Base-by-base conservation (phyloP, 2,113 vertebrate species). In the Synchiropus splendidus region DNA sequence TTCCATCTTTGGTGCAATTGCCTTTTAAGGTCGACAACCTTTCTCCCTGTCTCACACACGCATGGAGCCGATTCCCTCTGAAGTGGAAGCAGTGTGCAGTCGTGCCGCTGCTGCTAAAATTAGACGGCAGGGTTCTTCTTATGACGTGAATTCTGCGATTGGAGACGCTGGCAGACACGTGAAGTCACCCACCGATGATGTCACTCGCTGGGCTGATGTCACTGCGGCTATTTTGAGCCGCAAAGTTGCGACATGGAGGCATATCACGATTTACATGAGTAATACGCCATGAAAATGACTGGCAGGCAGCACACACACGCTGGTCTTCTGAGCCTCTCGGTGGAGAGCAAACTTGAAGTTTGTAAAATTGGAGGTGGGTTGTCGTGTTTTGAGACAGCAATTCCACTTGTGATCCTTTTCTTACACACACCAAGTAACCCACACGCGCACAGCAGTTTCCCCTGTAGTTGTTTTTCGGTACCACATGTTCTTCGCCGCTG, bases 401-500 rank as follows among this genome's bases (percentile, higher is more conserved):
- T n/a, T n/a, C n/a, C n/a, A n/a, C n/a, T n/a, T n/a, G n/a, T n/a
- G n/a, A n/a, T n/a, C n/a, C n/a, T n/a, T n/a, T n/a, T n/a, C n/a
- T n/a, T n/a, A n/a, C n/a, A n/a, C n/a, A n/a, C n/a, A n/a, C 21
- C 4, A 27, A 4, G 8, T 27, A 27, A 27, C 21, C n/a, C n/a
- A 30, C 32, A 12, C 34, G 31, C 30, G 30, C n/a, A 45, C 43
- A 33, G 8, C 15, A 33, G 16, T 43, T 44, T 33, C 30, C 68
- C 64, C 42, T 44, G 37, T 48, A 63, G 57, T 51, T 48, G 48
- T 54, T 69, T 64, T 51, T 37, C 48, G 13, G 40, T 18, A 44
- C 45, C 59, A 52, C 37, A 54, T 72, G 60, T 70, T 65, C 53
- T 59, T 58, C 63, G 72, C 72, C 65, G 60, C 67, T 63, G 66